These are phyloP conservation scores for Sterrhoptilus dennistouni DNA, from an alignment of 2,113 vertebrate genomes.

Conservation along the genomic window DNA sequence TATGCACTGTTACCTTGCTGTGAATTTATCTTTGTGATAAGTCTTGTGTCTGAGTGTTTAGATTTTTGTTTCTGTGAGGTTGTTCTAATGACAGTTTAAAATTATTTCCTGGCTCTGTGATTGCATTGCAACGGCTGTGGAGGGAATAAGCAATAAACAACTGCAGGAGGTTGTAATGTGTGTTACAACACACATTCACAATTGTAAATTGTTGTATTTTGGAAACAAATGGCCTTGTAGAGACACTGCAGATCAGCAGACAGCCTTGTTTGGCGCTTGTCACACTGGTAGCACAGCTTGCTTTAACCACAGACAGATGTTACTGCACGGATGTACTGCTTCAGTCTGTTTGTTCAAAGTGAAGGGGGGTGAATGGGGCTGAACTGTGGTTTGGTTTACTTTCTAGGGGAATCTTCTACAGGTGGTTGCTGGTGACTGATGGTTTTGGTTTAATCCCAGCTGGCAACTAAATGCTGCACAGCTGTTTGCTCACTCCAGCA, in stretches of 20 bases:
- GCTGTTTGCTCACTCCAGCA: not conserved
- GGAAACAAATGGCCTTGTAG: not conserved
- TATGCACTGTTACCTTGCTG: not conserved
- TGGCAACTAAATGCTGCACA: not conserved
- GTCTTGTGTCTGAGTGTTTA: not conserved
- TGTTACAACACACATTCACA: not conserved
- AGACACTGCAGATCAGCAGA: not conserved
- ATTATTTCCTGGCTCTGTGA: not conserved
- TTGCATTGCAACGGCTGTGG: not conserved
- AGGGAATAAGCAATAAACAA: not conserved
- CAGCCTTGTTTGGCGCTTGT: not conserved
- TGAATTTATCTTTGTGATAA: not conserved
- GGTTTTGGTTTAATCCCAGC: not conserved
- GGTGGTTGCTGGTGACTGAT: not conserved
- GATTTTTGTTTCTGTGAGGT: not conserved
- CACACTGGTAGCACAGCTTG: not conserved
- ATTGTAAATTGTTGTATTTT: not conserved
- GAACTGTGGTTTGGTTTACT: not conserved
- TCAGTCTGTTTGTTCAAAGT: not conserved
- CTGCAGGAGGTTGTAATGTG: not conserved
- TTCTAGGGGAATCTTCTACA: not conserved
- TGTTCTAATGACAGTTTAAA: not conserved
- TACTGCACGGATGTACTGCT: not conserved
- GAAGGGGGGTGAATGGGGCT: not conserved
- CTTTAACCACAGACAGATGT: not conserved